Evolutionary conservation across 2,797 vertebrate species (phyloP), one percentile per base, ranked within the genome.

Genomic region (Gallinago stenura): DNA sequence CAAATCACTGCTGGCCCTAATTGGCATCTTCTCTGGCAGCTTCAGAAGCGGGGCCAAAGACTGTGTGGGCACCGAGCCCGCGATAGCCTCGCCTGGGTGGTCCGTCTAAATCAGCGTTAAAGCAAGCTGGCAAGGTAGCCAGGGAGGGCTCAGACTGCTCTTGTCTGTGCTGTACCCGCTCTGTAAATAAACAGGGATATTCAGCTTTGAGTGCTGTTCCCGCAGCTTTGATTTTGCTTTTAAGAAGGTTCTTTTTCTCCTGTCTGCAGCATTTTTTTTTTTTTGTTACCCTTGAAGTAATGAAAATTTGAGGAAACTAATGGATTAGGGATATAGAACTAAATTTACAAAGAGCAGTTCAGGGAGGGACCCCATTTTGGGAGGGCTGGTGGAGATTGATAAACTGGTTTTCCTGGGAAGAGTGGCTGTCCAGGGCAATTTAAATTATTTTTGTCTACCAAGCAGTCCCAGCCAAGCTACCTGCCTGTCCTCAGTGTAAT

Each of bases 11-110:
- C 70, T 15, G 70, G 70, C 80, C 62, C 58, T 93, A 87, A 84
- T 24, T 92, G 79, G 84, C 92, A 87, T 92, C 94, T 93, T 78
- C 85, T 35, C 75, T 85, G 90, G 93, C 93, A 91, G 75, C 54
- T 91, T 91, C 81, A 75, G 83, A 92, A 86, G 61, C 15, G 3
- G 62, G 50, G 54, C 91, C 85, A 79, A 83, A 80, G 58, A 4
- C 61, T 26, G 45, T 4, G 1, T n/a, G 92, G 96, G 94, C 95
- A 83, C 46, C 0, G 1, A 91, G 96, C 94, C 86, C 8, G 8
- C 1, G 1, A 75, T 88, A 53, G 62, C 83, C 68, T 50, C 1
- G 58, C 88, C 78, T 95, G 92, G 93, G 95, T 97, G 97, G 97
- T 96, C 96, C 13, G 9, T 26, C 72, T 66, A n/a, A 93, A 39